Evolutionary conservation across 2,113 vertebrate species (phyloP).

Genomic region (Rhinopomastus cyanomelas): DNA sequence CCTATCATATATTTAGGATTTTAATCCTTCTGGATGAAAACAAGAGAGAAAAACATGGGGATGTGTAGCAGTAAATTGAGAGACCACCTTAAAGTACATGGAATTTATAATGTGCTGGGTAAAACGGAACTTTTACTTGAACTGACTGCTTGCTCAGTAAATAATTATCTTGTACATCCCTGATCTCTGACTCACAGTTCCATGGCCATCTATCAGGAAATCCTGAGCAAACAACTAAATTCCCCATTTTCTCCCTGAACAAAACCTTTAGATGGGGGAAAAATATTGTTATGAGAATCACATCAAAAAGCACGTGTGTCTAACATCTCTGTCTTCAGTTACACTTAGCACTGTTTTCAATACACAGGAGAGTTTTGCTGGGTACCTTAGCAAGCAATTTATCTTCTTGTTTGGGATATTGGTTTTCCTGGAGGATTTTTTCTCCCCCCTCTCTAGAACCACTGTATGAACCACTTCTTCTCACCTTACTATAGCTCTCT

Average conservation of each 20-base stretch:
- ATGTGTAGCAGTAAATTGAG: not conserved
- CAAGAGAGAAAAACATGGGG: not conserved
- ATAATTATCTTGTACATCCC: not conserved
- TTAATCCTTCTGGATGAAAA: not conserved
- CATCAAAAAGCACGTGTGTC: not conserved
- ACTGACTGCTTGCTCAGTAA: not conserved
- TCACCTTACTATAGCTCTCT: not conserved
- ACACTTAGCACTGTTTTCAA: not conserved
- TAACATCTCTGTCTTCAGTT: not conserved
- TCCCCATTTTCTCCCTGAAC: not conserved
- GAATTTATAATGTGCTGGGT: not conserved
- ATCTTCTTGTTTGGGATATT: not conserved
- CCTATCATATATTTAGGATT: not conserved
- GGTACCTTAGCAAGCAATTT: not conserved
- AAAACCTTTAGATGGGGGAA: not conserved
- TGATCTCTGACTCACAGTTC: not conserved
- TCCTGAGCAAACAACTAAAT: not conserved
- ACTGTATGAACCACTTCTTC: not conserved
- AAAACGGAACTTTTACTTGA: not conserved
- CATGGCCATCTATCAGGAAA: not conserved
- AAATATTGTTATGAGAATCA: not conserved
- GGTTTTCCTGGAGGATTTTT: not conserved
- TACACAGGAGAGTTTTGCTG: not conserved
- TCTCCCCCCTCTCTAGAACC: not conserved
- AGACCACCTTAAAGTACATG: not conserved